Evolutionary conservation across 2,888 invertebrate species (phyloP).

Genomic region (Eupithecia exiguata): DNA sequence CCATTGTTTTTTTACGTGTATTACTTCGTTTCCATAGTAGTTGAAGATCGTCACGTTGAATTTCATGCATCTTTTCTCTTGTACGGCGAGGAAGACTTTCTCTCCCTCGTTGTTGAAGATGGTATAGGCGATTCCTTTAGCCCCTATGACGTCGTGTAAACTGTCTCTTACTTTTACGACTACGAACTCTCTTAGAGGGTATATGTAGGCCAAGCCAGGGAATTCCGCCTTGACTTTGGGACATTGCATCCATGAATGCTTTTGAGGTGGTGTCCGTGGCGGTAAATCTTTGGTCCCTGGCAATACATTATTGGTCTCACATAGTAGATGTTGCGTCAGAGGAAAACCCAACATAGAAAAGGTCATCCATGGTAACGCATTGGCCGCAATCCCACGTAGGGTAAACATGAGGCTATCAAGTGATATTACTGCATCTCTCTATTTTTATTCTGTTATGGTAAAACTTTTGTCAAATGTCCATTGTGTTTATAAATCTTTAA

Average conservation of each 20-base stretch:
- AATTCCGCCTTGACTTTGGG: constrained; percentile 51
- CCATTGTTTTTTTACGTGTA: constrained; percentile 54
- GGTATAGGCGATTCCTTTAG: constrained; percentile 54
- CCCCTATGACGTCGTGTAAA: constrained; percentile 59
- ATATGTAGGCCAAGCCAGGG: constrained; percentile 64
- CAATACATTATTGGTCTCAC: neutral
- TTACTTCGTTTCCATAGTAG: constrained; percentile 67
- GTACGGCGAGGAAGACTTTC: constrained; percentile 65
- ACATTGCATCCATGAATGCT: constrained; percentile 64
- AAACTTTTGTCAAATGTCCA: neutral
- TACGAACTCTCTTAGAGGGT: constrained; percentile 56
- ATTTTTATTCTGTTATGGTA: neutral
- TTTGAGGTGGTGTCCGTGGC: neutral
- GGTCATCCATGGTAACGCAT: neutral
- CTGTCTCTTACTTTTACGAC: constrained; percentile 55
- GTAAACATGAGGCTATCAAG: neutral
- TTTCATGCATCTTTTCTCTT: constrained; percentile 45
- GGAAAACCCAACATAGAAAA: neutral
- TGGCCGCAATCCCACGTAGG: neutral
- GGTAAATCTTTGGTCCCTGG: neutral
- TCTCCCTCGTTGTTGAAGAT: constrained; percentile 63
- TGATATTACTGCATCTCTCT: neutral
- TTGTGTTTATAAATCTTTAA: neutral
- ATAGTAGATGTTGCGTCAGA: neutral
- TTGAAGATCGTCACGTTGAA: constrained; percentile 63